These are phyloP conservation scores for Brachypodius melanocephalos DNA, from an alignment of 2,113 vertebrate genomes.

Conservation along the genomic window DNA sequence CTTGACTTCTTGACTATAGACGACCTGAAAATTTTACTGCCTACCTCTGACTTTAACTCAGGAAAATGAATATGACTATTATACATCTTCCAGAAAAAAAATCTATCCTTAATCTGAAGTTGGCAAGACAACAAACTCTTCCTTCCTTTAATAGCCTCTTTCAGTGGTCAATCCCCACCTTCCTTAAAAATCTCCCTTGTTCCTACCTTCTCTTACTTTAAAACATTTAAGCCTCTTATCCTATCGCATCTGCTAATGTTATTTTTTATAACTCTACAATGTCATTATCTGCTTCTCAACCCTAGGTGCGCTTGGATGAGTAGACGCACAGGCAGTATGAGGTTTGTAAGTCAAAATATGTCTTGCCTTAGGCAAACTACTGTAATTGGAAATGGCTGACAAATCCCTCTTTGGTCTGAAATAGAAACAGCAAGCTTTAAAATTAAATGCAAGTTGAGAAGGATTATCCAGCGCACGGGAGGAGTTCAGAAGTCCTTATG, in stretches of 20 bases:
- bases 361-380: background rate
- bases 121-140: background rate
- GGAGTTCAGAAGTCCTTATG: background rate
- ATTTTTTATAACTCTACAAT: background rate
- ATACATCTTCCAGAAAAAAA: background rate
- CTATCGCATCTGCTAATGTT: background rate
- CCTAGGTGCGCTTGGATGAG: background rate
- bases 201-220: background rate
- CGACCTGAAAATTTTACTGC: background rate
- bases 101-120: background rate
- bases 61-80: background rate
- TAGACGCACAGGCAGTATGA: accelerated
- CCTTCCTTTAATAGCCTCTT: background rate
- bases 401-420: background rate
- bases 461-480: background rate
- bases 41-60: background rate
- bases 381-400: background rate
- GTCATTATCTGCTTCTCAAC: background rate
- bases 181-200: background rate
- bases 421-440: constrained; percentile 8
- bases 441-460: constrained; percentile 4
- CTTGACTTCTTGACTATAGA: background rate
- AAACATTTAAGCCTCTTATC: background rate
- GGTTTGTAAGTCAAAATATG: background rate
- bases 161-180: background rate